phyloP scores from a whole-genome alignment of 2,113 vertebrate species.

The Cariama cristata region DNA sequence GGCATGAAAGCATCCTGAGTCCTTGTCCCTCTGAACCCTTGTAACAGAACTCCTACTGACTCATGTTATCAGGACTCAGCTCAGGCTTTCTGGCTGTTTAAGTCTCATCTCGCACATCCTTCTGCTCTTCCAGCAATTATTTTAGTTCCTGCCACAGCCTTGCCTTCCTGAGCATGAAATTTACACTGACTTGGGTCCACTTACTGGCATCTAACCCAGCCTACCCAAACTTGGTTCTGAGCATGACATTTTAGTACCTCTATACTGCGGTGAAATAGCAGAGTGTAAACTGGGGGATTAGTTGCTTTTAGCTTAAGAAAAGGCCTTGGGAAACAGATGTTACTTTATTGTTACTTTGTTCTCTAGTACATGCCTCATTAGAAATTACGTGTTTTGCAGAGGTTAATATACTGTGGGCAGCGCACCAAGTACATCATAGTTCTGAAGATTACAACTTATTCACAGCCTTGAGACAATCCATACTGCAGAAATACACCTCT shows the following conservation, averaged over 20 bases:
- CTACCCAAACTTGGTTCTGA: background rate
- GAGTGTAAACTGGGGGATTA: slow-evolving; percentile 8
- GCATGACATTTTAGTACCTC: slow-evolving; percentile 33
- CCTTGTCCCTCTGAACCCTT: background rate
- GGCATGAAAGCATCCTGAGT: background rate
- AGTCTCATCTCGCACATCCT: background rate
- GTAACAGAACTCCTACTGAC: background rate
- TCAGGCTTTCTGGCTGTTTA: background rate
- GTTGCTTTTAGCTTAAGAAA: background rate
- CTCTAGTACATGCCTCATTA: slow-evolving; percentile 2
- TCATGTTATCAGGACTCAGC: background rate
- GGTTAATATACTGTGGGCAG: slow-evolving; percentile 92
- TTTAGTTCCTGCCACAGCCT: background rate
- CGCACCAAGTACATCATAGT: slow-evolving; percentile 93
- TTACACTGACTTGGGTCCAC: background rate
- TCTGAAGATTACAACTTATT: slow-evolving; percentile 94
- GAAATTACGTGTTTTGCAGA: slow-evolving; percentile 82
- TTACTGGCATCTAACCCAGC: background rate
- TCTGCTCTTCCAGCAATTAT: background rate
- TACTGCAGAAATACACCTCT: slow-evolving; percentile 85
- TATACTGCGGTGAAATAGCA: background rate
- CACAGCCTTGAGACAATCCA: slow-evolving; percentile 89
- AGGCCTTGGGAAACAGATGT: background rate
- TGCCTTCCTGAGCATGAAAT: background rate
- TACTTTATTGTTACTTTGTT: slow-evolving; percentile 45